phyloP scores from a whole-genome alignment of 2,888 invertebrate genomes.

The Agrochola litura region DNA sequence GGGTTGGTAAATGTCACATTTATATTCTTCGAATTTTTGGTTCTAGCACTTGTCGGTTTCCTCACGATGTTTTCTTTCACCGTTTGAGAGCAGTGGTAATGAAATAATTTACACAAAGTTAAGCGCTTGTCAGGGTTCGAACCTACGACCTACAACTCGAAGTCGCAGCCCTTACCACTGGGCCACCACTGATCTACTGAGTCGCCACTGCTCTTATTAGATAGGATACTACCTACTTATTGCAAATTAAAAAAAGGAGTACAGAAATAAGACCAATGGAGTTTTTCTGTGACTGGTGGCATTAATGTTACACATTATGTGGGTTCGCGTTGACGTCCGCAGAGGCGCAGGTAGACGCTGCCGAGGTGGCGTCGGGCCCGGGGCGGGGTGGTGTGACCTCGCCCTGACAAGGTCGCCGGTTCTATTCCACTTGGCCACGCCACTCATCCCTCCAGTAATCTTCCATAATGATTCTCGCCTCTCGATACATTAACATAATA shows the following conservation, averaged over 20 bases:
- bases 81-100: too few species aligned
- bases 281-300: conserved; percentile 57
- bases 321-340: conserved; percentile 79
- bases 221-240: too few species aligned
- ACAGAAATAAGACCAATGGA: conserved; percentile 22
- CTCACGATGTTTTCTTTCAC: too few species aligned
- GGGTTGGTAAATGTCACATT: too few species aligned
- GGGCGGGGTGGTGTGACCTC: conserved; percentile 82
- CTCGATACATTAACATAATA: conserved; percentile 62
- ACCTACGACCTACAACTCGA: too few species aligned
- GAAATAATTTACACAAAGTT: too few species aligned
- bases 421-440: conserved; percentile 83
- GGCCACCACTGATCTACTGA: too few species aligned
- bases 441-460: conserved; percentile 81
- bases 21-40: too few species aligned
- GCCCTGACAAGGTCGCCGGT: conserved; percentile 86
- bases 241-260: neutral
- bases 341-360: conserved; percentile 81
- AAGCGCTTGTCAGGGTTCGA: too few species aligned
- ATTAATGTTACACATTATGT: conserved; percentile 67
- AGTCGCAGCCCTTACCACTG: too few species aligned
- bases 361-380: conserved; percentile 70
- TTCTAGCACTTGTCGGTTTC: too few species aligned
- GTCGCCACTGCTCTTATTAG: too few species aligned
- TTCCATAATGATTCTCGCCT: conserved; percentile 79